Percentiles rank a stretch among this genome's conserved stretches.
Evolutionary conservation across 2,888 invertebrate species (phyloP).

Genomic region (Drosophila nigricruria): DNA sequence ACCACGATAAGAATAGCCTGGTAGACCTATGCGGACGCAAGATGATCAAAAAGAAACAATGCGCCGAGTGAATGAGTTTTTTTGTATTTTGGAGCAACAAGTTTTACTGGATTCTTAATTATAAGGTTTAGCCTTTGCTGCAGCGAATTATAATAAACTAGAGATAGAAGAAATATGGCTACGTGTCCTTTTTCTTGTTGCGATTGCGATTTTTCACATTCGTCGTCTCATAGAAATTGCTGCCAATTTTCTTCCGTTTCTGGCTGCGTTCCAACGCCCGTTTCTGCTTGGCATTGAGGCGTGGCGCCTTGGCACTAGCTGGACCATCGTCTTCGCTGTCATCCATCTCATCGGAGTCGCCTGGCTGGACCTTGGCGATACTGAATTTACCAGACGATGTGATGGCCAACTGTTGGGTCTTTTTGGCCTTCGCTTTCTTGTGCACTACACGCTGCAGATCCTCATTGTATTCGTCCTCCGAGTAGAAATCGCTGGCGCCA

Average conservation of each 20-base stretch:
- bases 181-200: constrained; percentile 86
- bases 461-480: constrained; percentile 88
- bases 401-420: constrained; percentile 84
- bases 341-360: constrained; percentile 84
- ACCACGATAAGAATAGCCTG: constrained; percentile 48
- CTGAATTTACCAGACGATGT: constrained; percentile 87
- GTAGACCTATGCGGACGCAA: constrained; percentile 82
- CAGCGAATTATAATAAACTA: constrained; percentile 59
- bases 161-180: constrained; percentile 36
- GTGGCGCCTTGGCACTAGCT: constrained; percentile 84
- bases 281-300: constrained; percentile 91
- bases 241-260: constrained; percentile 93
- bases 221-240: constrained; percentile 94
- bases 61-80: constrained; percentile 53
- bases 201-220: constrained; percentile 96
- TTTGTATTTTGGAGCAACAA: constrained; percentile 22
- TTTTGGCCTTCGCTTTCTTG: constrained; percentile 84
- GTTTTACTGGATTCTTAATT: constrained; percentile 58
- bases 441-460: constrained; percentile 84
- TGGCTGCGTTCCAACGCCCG: constrained; percentile 90
- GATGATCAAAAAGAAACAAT: constrained; percentile 63
- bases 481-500: constrained; percentile 89
- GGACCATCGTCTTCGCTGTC: constrained; percentile 63
- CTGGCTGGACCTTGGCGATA: constrained; percentile 86
- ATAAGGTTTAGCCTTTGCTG: constrained; percentile 35